Conservation (phyloP, 2,113 vertebrate species). For the Dissostichus mawsoni region DNA sequence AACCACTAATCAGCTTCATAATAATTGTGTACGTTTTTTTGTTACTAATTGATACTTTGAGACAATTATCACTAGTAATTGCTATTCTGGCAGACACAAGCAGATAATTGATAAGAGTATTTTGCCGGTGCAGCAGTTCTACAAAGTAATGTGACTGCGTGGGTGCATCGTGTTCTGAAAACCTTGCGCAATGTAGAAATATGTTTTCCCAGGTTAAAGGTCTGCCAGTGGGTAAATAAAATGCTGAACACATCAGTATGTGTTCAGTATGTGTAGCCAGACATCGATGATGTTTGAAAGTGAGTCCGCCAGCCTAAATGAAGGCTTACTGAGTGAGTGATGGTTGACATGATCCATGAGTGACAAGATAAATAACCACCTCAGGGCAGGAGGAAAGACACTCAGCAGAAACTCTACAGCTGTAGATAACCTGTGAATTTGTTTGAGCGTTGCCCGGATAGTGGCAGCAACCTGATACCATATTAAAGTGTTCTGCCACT, state of each 20-base stretch:
- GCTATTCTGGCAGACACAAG: conserved; percentile 22
- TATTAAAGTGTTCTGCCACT: neutral
- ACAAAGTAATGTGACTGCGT: neutral
- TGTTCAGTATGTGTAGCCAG: conserved; percentile 21
- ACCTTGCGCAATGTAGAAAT: conserved; percentile 18
- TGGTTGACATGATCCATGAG: conserved; percentile 39
- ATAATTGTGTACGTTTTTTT: neutral
- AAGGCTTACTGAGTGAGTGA: conserved; percentile 48
- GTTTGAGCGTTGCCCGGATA: conserved; percentile 13
- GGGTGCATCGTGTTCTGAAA: conserved; percentile 26
- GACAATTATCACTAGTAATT: neutral
- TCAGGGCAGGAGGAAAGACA: conserved; percentile 12
- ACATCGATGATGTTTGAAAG: conserved; percentile 29
- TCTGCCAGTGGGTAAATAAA: conserved; percentile 59
- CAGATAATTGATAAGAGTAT: conserved; percentile 33
- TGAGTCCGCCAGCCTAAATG: conserved; percentile 2
- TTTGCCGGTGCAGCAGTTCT: conserved; percentile 38
- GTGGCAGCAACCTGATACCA: conserved; percentile 36
- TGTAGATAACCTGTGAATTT: conserved; percentile 15
- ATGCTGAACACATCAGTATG: conserved; percentile 40
- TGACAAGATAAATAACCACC: conserved; percentile 30
- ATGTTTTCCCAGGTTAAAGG: conserved; percentile 59
- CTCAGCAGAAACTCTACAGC: conserved; percentile 29
- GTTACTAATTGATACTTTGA: conserved; percentile 1
- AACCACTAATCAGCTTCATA: no score